Percentiles rank a stretch among this genome's conserved stretches.
Conservation (phyloP, 2,888 invertebrate species). For the Calameuta filiformis region DNA sequence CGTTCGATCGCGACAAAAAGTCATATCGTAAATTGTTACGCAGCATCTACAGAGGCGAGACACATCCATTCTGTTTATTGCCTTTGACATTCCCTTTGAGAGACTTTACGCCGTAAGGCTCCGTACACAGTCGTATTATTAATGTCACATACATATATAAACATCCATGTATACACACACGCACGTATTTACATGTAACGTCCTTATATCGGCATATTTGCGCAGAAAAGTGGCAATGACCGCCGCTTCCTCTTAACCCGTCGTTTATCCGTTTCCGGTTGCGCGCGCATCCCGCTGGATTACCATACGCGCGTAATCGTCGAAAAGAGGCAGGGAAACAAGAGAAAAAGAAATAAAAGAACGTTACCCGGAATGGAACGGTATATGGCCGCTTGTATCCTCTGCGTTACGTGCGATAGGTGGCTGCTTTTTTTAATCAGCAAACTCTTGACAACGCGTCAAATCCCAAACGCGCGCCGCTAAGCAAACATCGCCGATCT, state of each 20-base stretch:
- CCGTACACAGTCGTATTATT: neutral
- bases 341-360: neutral
- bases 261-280: slow-evolving; percentile 44
- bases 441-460: neutral
- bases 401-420: neutral
- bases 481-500: neutral
- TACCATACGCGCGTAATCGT: neutral
- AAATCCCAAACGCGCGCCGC: neutral
- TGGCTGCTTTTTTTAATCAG: neutral
- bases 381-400: neutral
- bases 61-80: neutral
- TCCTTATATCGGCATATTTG: neutral
- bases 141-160: no score
- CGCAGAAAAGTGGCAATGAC: slow-evolving; percentile 51
- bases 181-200: no score
- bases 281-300: neutral
- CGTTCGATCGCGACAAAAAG: neutral
- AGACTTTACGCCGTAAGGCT: no score
- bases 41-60: neutral
- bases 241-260: slow-evolving; percentile 44
- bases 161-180: no score
- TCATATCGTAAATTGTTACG: neutral
- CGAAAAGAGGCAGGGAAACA: neutral
- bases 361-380: neutral
- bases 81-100: neutral